A percentile compares a stretch with the other conserved stretches of the same genome.
phyloP scores from a whole-genome alignment of 2,888 invertebrate genomes.

The Rhabditophanes sp. region DNA sequence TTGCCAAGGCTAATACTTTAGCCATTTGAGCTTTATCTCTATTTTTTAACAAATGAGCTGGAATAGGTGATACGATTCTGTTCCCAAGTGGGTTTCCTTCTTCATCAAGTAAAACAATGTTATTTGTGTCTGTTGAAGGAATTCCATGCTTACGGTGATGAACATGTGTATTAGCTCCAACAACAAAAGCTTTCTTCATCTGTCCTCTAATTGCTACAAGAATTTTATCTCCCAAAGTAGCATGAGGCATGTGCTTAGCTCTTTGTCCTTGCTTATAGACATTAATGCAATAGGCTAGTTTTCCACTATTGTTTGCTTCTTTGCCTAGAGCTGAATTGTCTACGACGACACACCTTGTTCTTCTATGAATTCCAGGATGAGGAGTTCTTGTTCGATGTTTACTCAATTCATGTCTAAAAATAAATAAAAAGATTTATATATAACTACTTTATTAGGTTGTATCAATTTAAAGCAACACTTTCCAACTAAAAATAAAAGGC shows the following conservation, averaged over 20 bases:
- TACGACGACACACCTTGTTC: slow-evolving; percentile 55
- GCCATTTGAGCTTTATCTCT: slow-evolving; percentile 27
- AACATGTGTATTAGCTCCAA: slow-evolving; percentile 38
- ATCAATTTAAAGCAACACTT: too few species aligned
- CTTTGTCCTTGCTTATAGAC: slow-evolving; percentile 62
- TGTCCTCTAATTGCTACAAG: slow-evolving; percentile 41
- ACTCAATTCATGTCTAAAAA: slow-evolving; percentile 33
- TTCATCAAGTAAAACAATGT: slow-evolving; percentile 84
- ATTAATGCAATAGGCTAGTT: slow-evolving; percentile 75
- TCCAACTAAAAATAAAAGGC: slow-evolving; percentile 27
- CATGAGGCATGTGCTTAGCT: slow-evolving; percentile 38
- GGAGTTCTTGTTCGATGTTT: slow-evolving; percentile 37
- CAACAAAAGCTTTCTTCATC: slow-evolving; percentile 38
- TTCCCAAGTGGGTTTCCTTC: slow-evolving; percentile 84
- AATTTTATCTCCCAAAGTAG: slow-evolving; percentile 40
- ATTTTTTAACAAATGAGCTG: slow-evolving; percentile 49
- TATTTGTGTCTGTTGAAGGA: slow-evolving; percentile 48
- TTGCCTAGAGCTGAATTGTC: slow-evolving; percentile 92
- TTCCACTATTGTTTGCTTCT: slow-evolving; percentile 75
- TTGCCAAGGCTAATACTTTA: slow-evolving; percentile 42
- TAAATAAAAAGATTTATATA: too few species aligned
- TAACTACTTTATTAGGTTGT: too few species aligned
- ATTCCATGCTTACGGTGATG: slow-evolving; percentile 34
- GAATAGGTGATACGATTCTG: slow-evolving; percentile 82
- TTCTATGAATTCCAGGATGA: slow-evolving; percentile 31